Percentiles rank a stretch among this genome's conserved stretches.
Conservation (phyloP, 2,113 vertebrate species). For the Clarias batrachus region DNA sequence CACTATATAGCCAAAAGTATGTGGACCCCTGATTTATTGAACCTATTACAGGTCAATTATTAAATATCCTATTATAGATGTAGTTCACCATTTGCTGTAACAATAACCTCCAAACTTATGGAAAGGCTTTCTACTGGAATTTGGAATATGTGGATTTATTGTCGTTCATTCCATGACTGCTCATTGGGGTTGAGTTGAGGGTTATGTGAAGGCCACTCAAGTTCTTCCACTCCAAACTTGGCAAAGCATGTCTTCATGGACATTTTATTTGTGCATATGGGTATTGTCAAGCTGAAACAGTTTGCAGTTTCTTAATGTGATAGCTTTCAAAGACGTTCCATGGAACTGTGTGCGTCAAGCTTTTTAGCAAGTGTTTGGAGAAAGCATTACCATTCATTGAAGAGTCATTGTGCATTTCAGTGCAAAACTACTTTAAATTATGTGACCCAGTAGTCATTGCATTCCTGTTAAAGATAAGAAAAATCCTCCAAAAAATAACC, state of each 20-base stretch:
- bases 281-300: neutral
- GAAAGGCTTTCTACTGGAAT: neutral
- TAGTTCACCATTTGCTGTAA: neutral
- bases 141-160: neutral
- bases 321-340: neutral
- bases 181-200: neutral
- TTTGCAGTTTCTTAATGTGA: neutral
- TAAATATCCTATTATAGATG: neutral
- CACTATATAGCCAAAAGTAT: neutral
- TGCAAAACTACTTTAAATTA: neutral
- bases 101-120: neutral
- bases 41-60: neutral
- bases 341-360: neutral
- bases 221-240: neutral
- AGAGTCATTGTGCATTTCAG: neutral
- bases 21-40: neutral
- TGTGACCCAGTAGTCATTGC: neutral
- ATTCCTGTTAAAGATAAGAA: neutral
- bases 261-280: neutral
- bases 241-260: neutral
- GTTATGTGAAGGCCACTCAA: neutral
- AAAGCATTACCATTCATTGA: neutral
- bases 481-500: neutral
- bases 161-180: neutral
- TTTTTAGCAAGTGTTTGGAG: no score